Evolutionary conservation across 2,113 vertebrate species (phyloP), one percentile per base, ranked within the genome.

Genomic region (Anguilla rostrata): DNA sequence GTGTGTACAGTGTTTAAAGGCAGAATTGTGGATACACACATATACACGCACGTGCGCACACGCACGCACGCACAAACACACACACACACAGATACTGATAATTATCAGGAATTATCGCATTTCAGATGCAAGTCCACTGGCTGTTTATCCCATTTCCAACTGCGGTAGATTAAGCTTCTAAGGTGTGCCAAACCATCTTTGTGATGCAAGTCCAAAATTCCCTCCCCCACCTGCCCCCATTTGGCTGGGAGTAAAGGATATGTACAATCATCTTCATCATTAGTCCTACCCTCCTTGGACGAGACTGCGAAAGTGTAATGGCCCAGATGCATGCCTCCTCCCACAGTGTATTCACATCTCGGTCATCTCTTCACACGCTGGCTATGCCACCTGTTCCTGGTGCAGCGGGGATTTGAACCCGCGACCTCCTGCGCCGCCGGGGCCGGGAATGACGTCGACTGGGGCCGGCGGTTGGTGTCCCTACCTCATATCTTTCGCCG

Each of bases 201-300:
- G 88, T 94, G 89, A 93, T 93, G 86, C 78, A n/a, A 8, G 85
- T 91, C 91, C 93, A 92, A 26, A n/a, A 84, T 85, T 12, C 5
- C 60, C 88, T 91, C 88, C 71, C 88, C 78, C 5, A 34, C n/a
- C 60, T 26, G 2, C 39, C 81, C 84, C 84, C 11, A 29, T 26
- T 75, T 92, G 94, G 89, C 91, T 89, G 86, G 85, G 91, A 90
- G 90, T 91, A 88, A 88, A 87, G 90, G 85, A 89, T 86, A 87
- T 86, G 88, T 29, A 86, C 89, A 81, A 88, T 92, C 89, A 90
- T 93, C 90, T 88, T 90, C 92, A 90, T 94, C 93, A 93, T 94
- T 94, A 95, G 87, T 83, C 87, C 80, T 26, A 78, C 79, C 88
- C 86, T 87, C 90, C 91, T 87, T n/a, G 89, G 92, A 87, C 91